Evolutionary conservation across 2,888 invertebrate genomes (phyloP).

Genomic region (Tenthredo distinguenda): DNA sequence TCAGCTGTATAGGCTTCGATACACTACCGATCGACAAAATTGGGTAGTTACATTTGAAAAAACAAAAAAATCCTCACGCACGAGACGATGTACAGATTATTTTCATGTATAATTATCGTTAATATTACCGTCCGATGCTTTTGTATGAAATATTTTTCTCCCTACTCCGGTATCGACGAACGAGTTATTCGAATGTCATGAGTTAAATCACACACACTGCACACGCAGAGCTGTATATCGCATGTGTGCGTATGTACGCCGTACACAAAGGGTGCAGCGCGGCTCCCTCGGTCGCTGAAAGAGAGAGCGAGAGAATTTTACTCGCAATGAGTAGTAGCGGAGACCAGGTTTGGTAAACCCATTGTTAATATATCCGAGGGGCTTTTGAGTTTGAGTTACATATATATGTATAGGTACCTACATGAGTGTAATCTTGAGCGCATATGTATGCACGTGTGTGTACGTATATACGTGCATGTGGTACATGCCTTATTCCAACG

Average conservation of each 20-base stretch:
- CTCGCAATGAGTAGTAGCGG: not conserved
- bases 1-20: not conserved
- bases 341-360: not conserved
- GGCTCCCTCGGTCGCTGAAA: not conserved
- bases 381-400: not conserved
- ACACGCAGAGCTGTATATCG: not conserved
- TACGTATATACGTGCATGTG: too few species aligned
- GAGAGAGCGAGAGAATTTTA: not conserved
- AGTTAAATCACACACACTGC: not conserved
- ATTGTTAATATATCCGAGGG: slow-evolving; percentile 13
- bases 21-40: not conserved
- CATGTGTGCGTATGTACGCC: not conserved
- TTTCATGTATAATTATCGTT: not conserved
- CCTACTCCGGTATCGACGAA: not conserved
- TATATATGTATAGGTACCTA: not conserved
- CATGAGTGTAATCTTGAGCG: too few species aligned
- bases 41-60: not conserved
- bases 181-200: slow-evolving; percentile 4
- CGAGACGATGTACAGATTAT: not conserved
- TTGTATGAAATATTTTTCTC: not conserved
- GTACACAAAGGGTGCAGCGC: slow-evolving; percentile 44
- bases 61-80: not conserved
- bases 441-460: not conserved
- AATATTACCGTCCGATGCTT: not conserved
- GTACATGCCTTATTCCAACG: not conserved